These are phyloP conservation scores for Maylandia zebra DNA, from an alignment of 2,113 vertebrate genomes.

Conservation along the genomic window DNA sequence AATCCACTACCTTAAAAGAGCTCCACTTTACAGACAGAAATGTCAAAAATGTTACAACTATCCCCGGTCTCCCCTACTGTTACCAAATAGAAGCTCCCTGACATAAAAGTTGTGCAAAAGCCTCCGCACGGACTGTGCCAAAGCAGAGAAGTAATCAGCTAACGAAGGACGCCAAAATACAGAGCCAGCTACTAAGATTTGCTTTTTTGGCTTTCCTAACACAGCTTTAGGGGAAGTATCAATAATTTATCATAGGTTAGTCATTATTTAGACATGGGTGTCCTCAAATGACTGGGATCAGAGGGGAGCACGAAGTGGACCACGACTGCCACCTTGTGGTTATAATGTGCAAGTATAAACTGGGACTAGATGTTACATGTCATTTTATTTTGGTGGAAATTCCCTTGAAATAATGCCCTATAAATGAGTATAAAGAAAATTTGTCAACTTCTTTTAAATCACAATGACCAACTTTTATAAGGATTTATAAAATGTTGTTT, in stretches of 20 bases:
- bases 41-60: neutral
- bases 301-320: neutral
- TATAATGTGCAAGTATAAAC: neutral
- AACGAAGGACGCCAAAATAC: neutral
- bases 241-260: neutral
- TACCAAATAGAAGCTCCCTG: neutral
- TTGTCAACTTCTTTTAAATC: neutral
- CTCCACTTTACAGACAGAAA: neutral
- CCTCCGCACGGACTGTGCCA: neutral
- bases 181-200: neutral
- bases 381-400: neutral
- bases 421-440: neutral
- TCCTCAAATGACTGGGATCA: neutral
- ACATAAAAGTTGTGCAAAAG: neutral
- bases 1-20: neutral
- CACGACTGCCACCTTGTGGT: constrained; percentile 36
- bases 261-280: neutral
- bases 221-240: constrained; percentile 9
- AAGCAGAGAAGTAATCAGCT: neutral
- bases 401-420: neutral
- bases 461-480: neutral
- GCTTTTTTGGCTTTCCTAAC: neutral
- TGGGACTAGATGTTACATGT: neutral
- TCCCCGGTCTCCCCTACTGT: neutral
- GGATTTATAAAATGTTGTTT: neutral